Base-by-base conservation (phyloP, 2,113 vertebrate species). In the Planiliza haematocheilus region DNA sequence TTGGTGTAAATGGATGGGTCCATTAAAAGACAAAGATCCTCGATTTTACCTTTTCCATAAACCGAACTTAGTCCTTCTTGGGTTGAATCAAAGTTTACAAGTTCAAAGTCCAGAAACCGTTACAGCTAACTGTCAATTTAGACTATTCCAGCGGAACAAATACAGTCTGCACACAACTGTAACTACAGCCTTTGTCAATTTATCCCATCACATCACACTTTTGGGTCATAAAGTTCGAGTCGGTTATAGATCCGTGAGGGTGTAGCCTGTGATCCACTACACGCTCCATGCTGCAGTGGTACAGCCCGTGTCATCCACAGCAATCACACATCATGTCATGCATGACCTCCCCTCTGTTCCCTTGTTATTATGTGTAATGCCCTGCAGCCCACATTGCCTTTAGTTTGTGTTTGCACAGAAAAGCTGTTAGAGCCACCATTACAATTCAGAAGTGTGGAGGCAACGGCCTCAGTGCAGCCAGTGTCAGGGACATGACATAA, bases 281-380 rank as follows among this genome's bases (percentile, higher is more conserved):
- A 69, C 59, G 45, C 58, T 64, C 52, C 24, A 30, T 59, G 37
- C 60, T 70, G 75, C 71, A 30, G 52, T 20, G 52, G 16, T 38
- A 11, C 17, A 60, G 58, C 30, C 60, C 8, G 8, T 75, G 65
- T 57, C 70, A 52, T 36, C 49, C 17, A 38, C 24, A 4, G 21
- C 10, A 14, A 64, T 81, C 24, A 36, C 53, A 74, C 62, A 58
- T 81, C 38, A 68, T 56, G 48, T 71, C 60, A 84, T 68, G 62
- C 58, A 46, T 75, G 70, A 75, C 62, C 65, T 70, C 62, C 65
- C 67, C 68, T 53, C 69, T 20, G 30, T 38, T 45, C 45, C 55
- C 49, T 50, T 53, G 70, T 71, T 68, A 41, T 52, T 42, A 13
- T 61, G 69, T 59, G 42, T 60, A 41, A 86, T 60, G 52, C 64